Conservation (phyloP, 2,113 vertebrate genomes). For the Oryzias javanicus region DNA sequence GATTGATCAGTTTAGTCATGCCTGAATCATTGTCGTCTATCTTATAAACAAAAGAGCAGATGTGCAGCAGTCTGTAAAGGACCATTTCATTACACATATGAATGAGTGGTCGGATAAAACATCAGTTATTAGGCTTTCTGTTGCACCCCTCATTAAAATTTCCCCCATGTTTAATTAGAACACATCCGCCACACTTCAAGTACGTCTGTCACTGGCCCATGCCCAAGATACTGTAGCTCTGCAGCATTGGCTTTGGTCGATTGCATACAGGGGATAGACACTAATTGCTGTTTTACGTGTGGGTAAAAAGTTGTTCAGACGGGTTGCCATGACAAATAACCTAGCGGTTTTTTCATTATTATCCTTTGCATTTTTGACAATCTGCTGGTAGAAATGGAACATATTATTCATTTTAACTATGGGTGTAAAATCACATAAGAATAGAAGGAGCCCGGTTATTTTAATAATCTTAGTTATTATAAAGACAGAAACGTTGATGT, state of each 20-base stretch:
- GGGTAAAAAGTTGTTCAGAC: constrained; percentile 2
- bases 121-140: constrained; percentile 58
- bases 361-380: too few relatives aligned
- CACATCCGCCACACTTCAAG: constrained; percentile 63
- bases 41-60: constrained; percentile 65
- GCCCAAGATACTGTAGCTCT: constrained; percentile 54
- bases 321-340: neutral
- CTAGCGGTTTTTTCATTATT: too few relatives aligned
- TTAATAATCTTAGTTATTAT: too few relatives aligned
- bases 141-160: constrained; percentile 65
- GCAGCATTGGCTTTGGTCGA: constrained; percentile 29
- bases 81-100: constrained; percentile 67
- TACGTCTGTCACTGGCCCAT: constrained; percentile 49
- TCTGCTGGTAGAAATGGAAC: too few relatives aligned
- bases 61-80: constrained; percentile 39
- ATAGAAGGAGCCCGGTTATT: too few relatives aligned
- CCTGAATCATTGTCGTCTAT: constrained; percentile 29
- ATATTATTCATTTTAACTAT: too few relatives aligned
- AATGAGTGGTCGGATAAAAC: constrained; percentile 61
- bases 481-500: too few relatives aligned
- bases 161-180: constrained; percentile 74
- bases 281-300: constrained; percentile 6
- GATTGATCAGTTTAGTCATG: constrained; percentile 11
- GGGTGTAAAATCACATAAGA: too few relatives aligned
- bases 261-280: constrained; percentile 33